These are phyloP conservation scores for Epinephelus coioides DNA, from an alignment of 2,797 vertebrate genomes.

Conservation along the genomic window DNA sequence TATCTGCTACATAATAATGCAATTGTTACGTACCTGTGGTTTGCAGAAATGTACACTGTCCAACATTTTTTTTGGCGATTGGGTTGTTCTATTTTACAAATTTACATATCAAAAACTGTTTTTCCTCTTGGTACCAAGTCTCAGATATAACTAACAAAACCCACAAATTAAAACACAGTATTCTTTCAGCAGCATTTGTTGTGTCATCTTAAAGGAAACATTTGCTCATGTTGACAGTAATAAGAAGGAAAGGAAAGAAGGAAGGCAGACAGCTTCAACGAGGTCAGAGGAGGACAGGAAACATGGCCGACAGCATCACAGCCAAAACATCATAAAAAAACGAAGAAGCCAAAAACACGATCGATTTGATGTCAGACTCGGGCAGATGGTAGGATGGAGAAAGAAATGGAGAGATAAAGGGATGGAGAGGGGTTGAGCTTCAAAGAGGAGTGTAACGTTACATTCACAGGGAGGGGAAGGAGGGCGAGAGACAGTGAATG, in stretches of 20 bases:
- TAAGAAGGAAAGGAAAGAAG: neutral
- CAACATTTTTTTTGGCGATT: no score
- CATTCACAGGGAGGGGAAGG: constrained; percentile 13
- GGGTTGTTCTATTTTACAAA: no score
- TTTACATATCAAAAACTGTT: no score
- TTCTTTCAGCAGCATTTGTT: neutral
- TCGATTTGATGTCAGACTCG: constrained; percentile 40
- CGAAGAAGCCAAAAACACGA: constrained; percentile 2
- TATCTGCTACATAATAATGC: no score
- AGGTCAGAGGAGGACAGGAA: constrained; percentile 33
- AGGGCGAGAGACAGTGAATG: neutral
- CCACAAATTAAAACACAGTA: neutral
- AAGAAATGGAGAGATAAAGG: constrained; percentile 2
- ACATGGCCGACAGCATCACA: constrained; percentile 25
- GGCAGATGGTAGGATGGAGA: constrained; percentile 43
- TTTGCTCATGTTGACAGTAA: neutral
- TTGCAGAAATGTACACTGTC: no score
- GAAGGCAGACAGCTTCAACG: neutral
- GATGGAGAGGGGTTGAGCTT: constrained; percentile 1
- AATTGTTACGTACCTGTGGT: no score
- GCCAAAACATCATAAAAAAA: constrained; percentile 19
- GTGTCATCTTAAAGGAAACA: neutral
- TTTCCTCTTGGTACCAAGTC: no score
- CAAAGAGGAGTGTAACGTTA: constrained; percentile 17
- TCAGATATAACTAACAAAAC: no score